Conservation (phyloP, 23 tunicate species). For the Halocynthia roretzi region DNA sequence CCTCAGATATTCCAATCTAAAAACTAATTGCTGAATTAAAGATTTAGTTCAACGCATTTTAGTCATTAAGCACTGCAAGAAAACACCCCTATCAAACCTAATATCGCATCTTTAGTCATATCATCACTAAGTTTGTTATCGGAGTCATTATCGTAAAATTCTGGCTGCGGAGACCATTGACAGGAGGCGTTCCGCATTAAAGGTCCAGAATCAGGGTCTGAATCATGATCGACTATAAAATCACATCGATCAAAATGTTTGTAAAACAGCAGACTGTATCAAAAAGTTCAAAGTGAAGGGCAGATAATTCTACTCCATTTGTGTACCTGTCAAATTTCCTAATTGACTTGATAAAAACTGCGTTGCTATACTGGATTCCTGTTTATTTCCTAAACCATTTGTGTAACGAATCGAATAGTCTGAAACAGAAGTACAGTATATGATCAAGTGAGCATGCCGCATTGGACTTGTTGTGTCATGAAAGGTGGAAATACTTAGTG, state of each 20-base stretch:
- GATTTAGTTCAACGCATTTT: no score
- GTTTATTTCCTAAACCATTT: slow-evolving; percentile 30
- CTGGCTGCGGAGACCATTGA: slow-evolving; percentile 95
- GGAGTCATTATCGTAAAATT: slow-evolving; percentile 28
- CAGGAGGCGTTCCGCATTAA: slow-evolving; percentile 80
- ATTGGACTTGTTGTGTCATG: not conserved
- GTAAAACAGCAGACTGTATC: not conserved
- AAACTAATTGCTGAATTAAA: no score
- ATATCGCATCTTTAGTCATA: slow-evolving; percentile 65
- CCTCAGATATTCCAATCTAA: no score
- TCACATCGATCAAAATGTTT: no score
- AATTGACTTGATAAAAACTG: slow-evolving; percentile 64
- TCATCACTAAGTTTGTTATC: slow-evolving; percentile 32
- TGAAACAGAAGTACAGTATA: slow-evolving; percentile 2
- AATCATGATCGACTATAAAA: slow-evolving; percentile 10
- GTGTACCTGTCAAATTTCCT: slow-evolving; percentile 40
- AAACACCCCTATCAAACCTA: slow-evolving; percentile 39
- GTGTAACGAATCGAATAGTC: slow-evolving; percentile 77
- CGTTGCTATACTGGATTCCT: slow-evolving; percentile 52
- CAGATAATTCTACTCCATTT: not conserved
- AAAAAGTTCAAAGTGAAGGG: not conserved
- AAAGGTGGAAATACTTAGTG: no score
- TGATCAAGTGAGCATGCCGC: slow-evolving; percentile 10
- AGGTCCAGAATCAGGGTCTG: slow-evolving; percentile 30
- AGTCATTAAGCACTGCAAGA: no score